Evolutionary conservation across 2,888 invertebrate genomes (phyloP).

Genomic region (Coenonympha arcania): DNA sequence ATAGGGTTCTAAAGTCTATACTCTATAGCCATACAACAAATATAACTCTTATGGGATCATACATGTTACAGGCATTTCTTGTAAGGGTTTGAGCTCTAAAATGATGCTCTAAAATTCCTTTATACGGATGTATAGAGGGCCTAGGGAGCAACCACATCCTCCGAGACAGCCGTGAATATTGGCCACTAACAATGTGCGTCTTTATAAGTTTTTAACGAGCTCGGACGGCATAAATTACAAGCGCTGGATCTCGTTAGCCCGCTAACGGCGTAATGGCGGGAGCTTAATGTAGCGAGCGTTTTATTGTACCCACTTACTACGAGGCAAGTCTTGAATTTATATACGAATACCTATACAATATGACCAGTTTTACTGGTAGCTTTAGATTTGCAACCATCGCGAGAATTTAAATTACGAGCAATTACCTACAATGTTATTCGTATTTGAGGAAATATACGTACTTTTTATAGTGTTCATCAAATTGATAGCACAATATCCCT

Average conservation of each 20-base stretch:
- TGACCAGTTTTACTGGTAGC: neutral
- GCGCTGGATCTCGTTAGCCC: constrained; percentile 37
- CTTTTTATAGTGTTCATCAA: neutral
- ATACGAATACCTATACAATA: constrained; percentile 4
- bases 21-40: too few species aligned
- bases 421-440: neutral
- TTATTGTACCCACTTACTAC: constrained; percentile 13
- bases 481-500: too few species aligned
- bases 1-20: too few species aligned
- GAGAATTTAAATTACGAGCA: neutral
- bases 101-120: too few species aligned
- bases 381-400: neutral
- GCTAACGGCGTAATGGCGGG: constrained; percentile 15
- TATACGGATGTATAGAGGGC: constrained; percentile 63
- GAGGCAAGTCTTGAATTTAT: constrained; percentile 11
- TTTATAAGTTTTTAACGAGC: constrained; percentile 76
- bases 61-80: too few species aligned
- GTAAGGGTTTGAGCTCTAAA: too few species aligned
- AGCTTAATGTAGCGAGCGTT: constrained; percentile 12
- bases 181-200: constrained; percentile 74
- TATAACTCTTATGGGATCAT: too few species aligned
- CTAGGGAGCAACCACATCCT: too few species aligned
- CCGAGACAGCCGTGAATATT: constrained; percentile 67
- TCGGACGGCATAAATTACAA: constrained; percentile 74
- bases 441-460: neutral